Percentiles rank a stretch among this genome's conserved stretches.
These are phyloP conservation scores for Caenorhabditis imperialis DNA, from an alignment of 2,888 invertebrate genomes.

Conservation along the genomic window DNA sequence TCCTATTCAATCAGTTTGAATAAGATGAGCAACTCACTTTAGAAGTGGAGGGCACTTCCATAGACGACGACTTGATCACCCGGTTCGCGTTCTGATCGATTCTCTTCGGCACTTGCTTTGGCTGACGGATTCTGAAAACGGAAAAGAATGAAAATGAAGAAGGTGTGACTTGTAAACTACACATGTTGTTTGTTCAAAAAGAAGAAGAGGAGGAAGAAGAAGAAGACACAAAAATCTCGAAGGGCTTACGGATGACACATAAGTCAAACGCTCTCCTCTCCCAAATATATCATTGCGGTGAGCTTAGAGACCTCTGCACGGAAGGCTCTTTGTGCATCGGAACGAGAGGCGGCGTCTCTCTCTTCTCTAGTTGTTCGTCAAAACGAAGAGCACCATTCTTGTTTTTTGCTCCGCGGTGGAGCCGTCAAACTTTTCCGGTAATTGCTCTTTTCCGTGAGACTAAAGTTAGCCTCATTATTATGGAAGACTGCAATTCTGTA, in stretches of 20 bases:
- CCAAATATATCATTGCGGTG: conserved; percentile 48
- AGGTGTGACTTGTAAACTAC: conserved; percentile 2
- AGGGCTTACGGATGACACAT: conserved; percentile 50
- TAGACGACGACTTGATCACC: conserved; percentile 65
- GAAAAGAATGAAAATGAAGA: not conserved
- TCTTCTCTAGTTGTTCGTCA: conserved; percentile 42
- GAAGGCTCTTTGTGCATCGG: not conserved
- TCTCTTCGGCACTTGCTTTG: conserved; percentile 50
- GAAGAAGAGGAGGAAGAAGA: conserved; percentile 9
- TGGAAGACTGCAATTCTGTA: conserved; percentile 11
- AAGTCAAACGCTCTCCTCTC: conserved; percentile 16
- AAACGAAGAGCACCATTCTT: conserved; percentile 12
- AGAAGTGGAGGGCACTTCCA: conserved; percentile 59
- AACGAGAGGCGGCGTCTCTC: conserved; percentile 14
- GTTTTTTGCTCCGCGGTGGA: no score
- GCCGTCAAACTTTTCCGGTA: conserved; percentile 38
- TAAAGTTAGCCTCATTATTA: conserved; percentile 13
- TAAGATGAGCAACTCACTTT: conserved; percentile 19
- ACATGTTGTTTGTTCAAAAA: conserved; percentile 6
- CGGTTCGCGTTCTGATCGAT: conserved; percentile 66
- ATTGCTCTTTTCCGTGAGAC: conserved; percentile 50
- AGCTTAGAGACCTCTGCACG: conserved; percentile 14
- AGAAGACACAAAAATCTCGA: conserved; percentile 37
- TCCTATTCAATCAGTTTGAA: no score
- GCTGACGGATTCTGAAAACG: conserved; percentile 53